phyloP scores from a whole-genome alignment of 2,113 vertebrate genomes.

The Myotis davidii region DNA sequence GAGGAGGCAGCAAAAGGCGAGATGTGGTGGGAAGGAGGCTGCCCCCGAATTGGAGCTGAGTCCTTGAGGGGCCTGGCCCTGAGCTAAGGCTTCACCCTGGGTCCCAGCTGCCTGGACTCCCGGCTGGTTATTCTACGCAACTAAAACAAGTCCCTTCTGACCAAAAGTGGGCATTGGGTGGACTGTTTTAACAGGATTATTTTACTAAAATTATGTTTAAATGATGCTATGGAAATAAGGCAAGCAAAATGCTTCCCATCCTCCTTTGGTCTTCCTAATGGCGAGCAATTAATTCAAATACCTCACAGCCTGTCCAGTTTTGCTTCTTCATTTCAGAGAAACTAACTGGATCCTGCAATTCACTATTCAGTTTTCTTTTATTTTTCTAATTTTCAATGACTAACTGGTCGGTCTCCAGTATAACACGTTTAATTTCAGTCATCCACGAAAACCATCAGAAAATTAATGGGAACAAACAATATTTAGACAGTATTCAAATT shows the following conservation, averaged over 20 bases:
- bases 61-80: accelerated
- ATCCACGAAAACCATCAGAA: slow-evolving; percentile 32
- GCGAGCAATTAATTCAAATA: slow-evolving; percentile 48
- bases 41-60: not conserved
- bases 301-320: not conserved
- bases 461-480: slow-evolving; percentile 19
- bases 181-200: not conserved
- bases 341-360: slow-evolving; percentile 25
- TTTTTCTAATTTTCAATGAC: slow-evolving; percentile 16
- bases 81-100: not conserved
- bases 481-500: not conserved
- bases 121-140: not conserved
- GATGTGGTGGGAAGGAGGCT: not conserved
- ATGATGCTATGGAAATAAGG: slow-evolving; percentile 44
- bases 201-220: slow-evolving; percentile 38
- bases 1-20: not conserved
- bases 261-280: slow-evolving; percentile 44
- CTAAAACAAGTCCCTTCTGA: not conserved
- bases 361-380: not conserved
- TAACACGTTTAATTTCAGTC: not conserved
- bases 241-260: not conserved
- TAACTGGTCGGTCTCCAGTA: not conserved
- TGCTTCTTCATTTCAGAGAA: slow-evolving; percentile 59
- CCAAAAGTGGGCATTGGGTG: not conserved
- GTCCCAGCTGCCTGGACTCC: not conserved